Base-by-base conservation (phyloP, 2,888 invertebrate species). In the Plebejus argus region DNA sequence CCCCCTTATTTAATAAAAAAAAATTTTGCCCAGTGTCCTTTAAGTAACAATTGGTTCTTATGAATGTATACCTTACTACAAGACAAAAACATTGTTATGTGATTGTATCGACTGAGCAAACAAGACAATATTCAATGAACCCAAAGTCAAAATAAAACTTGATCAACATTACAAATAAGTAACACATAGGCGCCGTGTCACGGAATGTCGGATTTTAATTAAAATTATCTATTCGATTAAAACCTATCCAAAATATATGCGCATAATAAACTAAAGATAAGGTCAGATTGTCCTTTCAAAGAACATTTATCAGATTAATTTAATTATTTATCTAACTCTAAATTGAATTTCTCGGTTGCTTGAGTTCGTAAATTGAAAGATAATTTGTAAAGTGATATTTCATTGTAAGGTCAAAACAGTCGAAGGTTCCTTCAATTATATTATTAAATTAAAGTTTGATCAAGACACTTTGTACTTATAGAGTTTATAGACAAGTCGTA, bases 191-290 rank as follows among this genome's bases (percentile, higher is more conserved):
- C 53, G 49, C 74, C 71, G 23, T 74, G 28, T 28, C 53, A 74
- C 10, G 23, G 18, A 15, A 74, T 45, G 74, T 45, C 74, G 49
- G 74, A 33, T 74, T 74, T 53, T 74, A 74, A 74, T 74, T 74
- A 74, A 74, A 49, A 28, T 74, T 74, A 74, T 72, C 72, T 39
- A 74, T 53, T 53, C 28, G 28, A 15, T 23, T 28, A 72, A 72
- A 45, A 39, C 45, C 12, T 15, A 74, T 33, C 49, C 8, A 53
- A 53, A 74, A 74, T 74, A 23, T 53, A 74, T 74, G 74, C 53
- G 53, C 74, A 74, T 74, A 74, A 28, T 74, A 53, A 66, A 66
- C 15, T 1, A 66, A 33, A 66, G 66, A 66, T 66, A 66, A 66
- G 66, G 66, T 20, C 20, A 10, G 20, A 10, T 66, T 28, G 28